A percentile compares a stretch with the other conserved stretches of the same genome.
Evolutionary conservation across 2,888 invertebrate genomes (phyloP).

Genomic region (Amblyjoppa proteus): DNA sequence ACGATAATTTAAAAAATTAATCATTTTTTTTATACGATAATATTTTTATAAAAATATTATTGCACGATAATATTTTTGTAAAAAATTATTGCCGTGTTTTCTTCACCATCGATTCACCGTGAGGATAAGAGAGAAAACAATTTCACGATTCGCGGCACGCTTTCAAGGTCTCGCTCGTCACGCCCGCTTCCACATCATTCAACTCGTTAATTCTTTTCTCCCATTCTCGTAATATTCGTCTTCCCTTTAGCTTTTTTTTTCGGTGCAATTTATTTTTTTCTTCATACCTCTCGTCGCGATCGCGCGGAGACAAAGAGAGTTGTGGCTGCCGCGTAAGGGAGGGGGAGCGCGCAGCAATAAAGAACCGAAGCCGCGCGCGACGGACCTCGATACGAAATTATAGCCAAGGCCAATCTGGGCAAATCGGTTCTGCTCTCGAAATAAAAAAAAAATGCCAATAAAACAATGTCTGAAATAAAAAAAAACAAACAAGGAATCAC

Average conservation of each 20-base stretch:
- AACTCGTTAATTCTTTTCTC: conserved; percentile 35
- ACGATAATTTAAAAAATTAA: neutral
- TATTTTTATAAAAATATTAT: neutral
- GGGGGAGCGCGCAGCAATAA: conserved; percentile 22
- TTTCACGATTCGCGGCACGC: conserved; percentile 57
- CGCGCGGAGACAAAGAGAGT: conserved; percentile 73
- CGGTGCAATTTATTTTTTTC: conserved; percentile 3
- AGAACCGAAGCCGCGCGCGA: conserved; percentile 41
- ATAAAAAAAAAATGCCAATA: conserved; percentile 35
- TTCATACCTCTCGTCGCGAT: conserved; percentile 50
- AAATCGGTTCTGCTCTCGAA: neutral
- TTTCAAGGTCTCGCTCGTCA: conserved; percentile 53
- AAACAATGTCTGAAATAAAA: neutral
- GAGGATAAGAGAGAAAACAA: conserved; percentile 36
- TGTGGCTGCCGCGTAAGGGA: conserved; percentile 56
- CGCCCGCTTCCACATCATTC: conserved; percentile 52
- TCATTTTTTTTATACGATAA: neutral
- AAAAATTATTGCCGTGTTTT: neutral
- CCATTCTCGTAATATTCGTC: conserved; percentile 43
- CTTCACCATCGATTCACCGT: conserved; percentile 26
- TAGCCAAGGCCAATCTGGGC: conserved; percentile 24
- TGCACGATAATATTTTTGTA: neutral
- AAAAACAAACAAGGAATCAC: too few species aligned
- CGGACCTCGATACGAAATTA: conserved; percentile 47
- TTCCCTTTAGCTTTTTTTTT: neutral